A percentile compares a stretch with the other conserved stretches of the same genome.
Conservation (phyloP, 2,113 vertebrate genomes). For the Lepus timidus region DNA sequence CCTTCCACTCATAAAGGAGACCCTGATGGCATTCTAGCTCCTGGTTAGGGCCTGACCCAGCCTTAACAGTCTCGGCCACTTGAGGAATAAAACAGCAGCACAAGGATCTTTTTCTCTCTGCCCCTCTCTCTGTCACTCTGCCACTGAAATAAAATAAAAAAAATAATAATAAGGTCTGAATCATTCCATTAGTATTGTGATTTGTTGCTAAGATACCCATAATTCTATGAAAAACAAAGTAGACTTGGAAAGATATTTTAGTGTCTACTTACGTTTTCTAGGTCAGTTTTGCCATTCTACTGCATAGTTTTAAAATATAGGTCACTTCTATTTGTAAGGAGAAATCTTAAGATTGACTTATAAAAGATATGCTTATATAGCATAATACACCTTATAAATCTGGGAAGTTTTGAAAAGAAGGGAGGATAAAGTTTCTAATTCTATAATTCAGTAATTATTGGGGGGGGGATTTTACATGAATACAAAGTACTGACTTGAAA, state of each 20-base stretch:
- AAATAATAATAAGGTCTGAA: too few relatives aligned
- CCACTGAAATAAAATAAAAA: too few relatives aligned
- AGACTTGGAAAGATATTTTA: neutral
- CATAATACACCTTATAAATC: neutral
- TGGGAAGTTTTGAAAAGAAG: neutral
- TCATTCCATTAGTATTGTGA: neutral
- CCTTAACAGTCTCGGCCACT: too few relatives aligned
- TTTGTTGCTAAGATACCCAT: neutral
- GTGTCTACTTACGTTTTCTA: neutral
- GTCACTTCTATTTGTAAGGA: neutral
- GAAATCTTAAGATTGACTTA: neutral
- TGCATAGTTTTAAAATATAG: neutral
- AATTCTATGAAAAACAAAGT: neutral
- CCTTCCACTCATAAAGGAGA: too few relatives aligned
- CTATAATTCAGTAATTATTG: neutral
- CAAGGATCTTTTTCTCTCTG: too few relatives aligned
- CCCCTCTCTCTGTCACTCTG: too few relatives aligned
- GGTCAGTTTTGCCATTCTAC: neutral
- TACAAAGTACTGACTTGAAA: neutral
- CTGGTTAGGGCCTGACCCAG: too few relatives aligned
- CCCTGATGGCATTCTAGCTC: too few relatives aligned
- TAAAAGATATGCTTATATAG: neutral
- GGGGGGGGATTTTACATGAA: neutral
- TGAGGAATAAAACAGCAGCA: too few relatives aligned
- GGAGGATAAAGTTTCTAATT: neutral